Base-by-base conservation (phyloP, 2,797 vertebrate species). In the Lacerta agilis region DNA sequence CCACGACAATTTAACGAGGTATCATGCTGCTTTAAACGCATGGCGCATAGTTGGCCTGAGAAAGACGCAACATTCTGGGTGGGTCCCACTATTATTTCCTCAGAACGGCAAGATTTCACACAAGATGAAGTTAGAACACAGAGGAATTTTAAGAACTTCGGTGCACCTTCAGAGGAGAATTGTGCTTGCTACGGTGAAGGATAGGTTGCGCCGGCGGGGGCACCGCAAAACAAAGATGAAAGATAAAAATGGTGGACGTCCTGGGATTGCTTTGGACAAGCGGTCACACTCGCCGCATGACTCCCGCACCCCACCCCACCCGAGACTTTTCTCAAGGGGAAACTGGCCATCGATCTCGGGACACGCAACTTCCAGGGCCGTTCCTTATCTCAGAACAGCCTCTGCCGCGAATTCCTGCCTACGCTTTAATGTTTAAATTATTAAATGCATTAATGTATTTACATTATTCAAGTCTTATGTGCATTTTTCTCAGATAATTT, bases 401-500 rank as follows among this genome's bases (percentile, higher is more conserved):
- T 97, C 95, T 95, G 95, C 97, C 96, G 96, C 93, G 93, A 95
- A 97, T 96, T 97, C 97, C 97, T 97, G 96, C 97, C 95, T 97
- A 96, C 25, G 97, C 96, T 97, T 99, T 99, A 99, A 98, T 99
- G 98, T 98, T 98, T 99, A 98, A 98, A 98, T 99, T 99, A 99
- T 99, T 99, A 99, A 99, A 98, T 98, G 98, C 98, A 99, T 99
- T 99, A 99, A 99, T 99, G 98, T 99, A 99, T 99, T 99, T 99
- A 99, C 98, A 99, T 99, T 99, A 97, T 99, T 99, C 98, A 98
- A 98, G 98, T 98, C 98, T 98, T 99, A 99, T 98, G 98, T 97
- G 97, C 97, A 98, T 98, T 99, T 99, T 98, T 98, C 97, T 98
- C 97, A 97, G 98, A 99, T 99, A 99, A 99, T 99, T 99, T 98